Conservation (phyloP, 2,888 invertebrate genomes). For the Trichopoda pennipes region DNA sequence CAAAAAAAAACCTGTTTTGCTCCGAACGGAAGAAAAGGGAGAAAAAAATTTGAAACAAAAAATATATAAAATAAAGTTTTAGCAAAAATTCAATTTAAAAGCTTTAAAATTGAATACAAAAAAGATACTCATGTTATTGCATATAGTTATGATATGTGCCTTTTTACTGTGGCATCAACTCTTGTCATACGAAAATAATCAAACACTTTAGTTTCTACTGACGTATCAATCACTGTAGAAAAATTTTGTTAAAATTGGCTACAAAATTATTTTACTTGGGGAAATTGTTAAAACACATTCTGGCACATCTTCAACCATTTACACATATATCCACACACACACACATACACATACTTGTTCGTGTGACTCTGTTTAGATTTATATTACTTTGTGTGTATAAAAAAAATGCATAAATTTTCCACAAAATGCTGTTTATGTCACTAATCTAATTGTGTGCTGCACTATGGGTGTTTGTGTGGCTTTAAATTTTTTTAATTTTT, state of each 20-base stretch:
- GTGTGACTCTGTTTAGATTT: neutral
- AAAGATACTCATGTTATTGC: no score
- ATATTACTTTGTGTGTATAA: slow-evolving; percentile 15
- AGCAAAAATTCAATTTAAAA: no score
- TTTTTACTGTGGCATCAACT: neutral
- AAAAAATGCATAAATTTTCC: slow-evolving; percentile 40
- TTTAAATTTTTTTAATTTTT: neutral
- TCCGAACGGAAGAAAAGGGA: no score
- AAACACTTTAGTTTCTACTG: slow-evolving; percentile 6
- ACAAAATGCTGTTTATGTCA: slow-evolving; percentile 60
- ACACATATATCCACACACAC: neutral
- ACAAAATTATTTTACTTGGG: slow-evolving; percentile 50
- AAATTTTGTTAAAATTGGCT: slow-evolving; percentile 50
- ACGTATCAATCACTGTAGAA: neutral
- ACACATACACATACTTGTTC: neutral
- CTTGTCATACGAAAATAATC: slow-evolving; percentile 6
- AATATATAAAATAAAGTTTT: no score
- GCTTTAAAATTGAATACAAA: no score
- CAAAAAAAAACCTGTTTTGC: neutral
- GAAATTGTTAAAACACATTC: slow-evolving; percentile 10
- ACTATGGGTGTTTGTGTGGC: neutral
- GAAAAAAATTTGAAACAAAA: no score
- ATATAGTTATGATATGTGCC: no score
- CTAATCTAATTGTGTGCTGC: slow-evolving; percentile 53
- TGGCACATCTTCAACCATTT: neutral